phyloP scores from a whole-genome alignment of 2,797 vertebrate genomes.

The Pangasius mekongensis region DNA sequence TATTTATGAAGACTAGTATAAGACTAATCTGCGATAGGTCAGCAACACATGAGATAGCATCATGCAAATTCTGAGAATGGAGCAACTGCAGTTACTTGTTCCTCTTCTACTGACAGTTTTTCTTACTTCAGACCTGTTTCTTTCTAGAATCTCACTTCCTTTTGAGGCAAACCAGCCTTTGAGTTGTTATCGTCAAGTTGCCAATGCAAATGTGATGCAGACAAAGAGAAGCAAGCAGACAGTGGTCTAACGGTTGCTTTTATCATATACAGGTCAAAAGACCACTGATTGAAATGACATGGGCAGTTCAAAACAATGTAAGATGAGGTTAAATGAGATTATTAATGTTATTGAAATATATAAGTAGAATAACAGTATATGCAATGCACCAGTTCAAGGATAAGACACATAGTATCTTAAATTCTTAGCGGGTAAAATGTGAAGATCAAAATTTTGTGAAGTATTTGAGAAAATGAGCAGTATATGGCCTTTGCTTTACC shows the following conservation, averaged over 20 bases:
- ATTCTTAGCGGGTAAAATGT: not conserved
- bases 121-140: constrained; percentile 47
- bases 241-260: constrained; percentile 30
- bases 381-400: not conserved
- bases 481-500: not conserved
- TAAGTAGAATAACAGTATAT: not conserved
- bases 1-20: not conserved
- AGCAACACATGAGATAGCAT: constrained; percentile 24
- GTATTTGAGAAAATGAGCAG: not conserved
- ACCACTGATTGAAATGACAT: constrained; percentile 17
- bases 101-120: constrained; percentile 44
- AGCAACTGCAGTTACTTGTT: constrained; percentile 45
- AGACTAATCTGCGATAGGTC: not conserved
- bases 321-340: not conserved
- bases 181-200: constrained; percentile 25
- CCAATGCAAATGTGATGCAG: constrained; percentile 39
- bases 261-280: constrained; percentile 25
- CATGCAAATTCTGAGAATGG: constrained; percentile 27
- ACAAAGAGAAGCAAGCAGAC: constrained; percentile 36
- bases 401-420: not conserved
- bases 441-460: not conserved
- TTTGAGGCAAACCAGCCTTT: constrained; percentile 25
- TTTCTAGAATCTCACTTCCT: constrained; percentile 49
- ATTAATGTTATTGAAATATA: not conserved
- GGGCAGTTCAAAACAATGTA: not conserved